Evolutionary conservation across 2,797 vertebrate species (phyloP).

Genomic region (Gymnodraco acuticeps): DNA sequence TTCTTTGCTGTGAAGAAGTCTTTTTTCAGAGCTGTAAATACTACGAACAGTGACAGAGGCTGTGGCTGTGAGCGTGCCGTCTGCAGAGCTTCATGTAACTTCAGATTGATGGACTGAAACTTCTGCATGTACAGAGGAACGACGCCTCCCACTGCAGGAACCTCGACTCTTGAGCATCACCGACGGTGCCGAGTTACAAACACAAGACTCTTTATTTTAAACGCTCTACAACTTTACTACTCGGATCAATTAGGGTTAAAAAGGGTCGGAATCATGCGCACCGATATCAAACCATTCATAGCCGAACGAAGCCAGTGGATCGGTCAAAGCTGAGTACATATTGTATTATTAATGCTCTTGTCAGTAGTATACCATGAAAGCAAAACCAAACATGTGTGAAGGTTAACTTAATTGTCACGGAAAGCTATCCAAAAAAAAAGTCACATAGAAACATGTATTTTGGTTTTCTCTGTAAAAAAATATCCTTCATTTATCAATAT

Average conservation of each 20-base stretch:
- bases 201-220: conserved; percentile 50
- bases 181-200: conserved; percentile 69
- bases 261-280: conserved; percentile 8
- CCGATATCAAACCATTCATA: conserved; percentile 3
- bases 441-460: neutral
- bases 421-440: neutral
- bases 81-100: conserved; percentile 44
- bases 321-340: conserved; percentile 9
- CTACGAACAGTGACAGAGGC: conserved; percentile 53
- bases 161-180: conserved; percentile 74
- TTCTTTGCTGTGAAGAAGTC: conserved; percentile 39
- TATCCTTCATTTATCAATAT: too few relatives aligned
- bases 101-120: conserved; percentile 38
- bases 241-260: conserved; percentile 15
- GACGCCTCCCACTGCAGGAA: conserved; percentile 60
- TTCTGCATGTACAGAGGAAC: conserved; percentile 52
- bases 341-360: conserved; percentile 28
- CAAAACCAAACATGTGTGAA: neutral
- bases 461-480: neutral
- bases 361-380: conserved; percentile 49
- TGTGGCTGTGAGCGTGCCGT: conserved; percentile 47
- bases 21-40: conserved; percentile 84
- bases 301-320: conserved; percentile 16
- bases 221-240: conserved; percentile 32
- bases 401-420: neutral